A percentile compares a stretch with the other conserved stretches of the same genome.
Evolutionary conservation across 2,888 invertebrate species (phyloP).

Genomic region (Caenorhabditis afra): DNA sequence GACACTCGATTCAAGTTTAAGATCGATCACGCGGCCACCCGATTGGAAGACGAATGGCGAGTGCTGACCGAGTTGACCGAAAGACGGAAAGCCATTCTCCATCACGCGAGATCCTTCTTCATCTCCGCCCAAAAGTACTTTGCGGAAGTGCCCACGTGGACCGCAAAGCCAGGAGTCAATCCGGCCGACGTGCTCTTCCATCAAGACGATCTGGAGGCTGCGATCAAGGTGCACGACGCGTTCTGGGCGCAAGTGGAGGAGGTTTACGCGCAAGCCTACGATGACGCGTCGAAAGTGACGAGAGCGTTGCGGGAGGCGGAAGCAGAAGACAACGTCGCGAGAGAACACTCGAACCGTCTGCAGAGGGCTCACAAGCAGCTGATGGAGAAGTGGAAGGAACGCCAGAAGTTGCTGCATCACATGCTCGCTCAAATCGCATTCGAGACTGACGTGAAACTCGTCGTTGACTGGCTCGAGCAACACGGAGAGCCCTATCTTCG

Average conservation of each 20-base stretch:
- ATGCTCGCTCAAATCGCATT: slow-evolving; percentile 69
- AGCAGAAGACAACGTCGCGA: slow-evolving; percentile 50
- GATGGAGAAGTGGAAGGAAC: slow-evolving; percentile 61
- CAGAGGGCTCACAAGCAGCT: slow-evolving; percentile 63
- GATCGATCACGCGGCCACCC: slow-evolving; percentile 52
- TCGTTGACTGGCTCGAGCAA: slow-evolving; percentile 78
- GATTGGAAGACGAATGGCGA: slow-evolving; percentile 68
- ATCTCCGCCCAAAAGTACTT: slow-evolving; percentile 65
- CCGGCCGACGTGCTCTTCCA: slow-evolving; percentile 59
- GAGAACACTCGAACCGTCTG: slow-evolving; percentile 44
- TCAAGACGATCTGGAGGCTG: slow-evolving; percentile 62
- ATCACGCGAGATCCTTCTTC: slow-evolving; percentile 42
- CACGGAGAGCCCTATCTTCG: slow-evolving; percentile 78
- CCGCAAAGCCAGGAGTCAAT: slow-evolving; percentile 70
- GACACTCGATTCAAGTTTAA: slow-evolving; percentile 9
- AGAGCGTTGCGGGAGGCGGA: slow-evolving; percentile 58
- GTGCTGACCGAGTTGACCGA: slow-evolving; percentile 45
- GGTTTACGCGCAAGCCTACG: slow-evolving; percentile 61
- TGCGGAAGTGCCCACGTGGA: slow-evolving; percentile 67
- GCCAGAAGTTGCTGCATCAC: slow-evolving; percentile 63
- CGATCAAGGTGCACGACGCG: slow-evolving; percentile 58
- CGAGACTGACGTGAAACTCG: slow-evolving; percentile 70
- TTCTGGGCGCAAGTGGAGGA: slow-evolving; percentile 61
- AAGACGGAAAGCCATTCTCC: slow-evolving; percentile 21
- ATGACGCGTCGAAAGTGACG: slow-evolving; percentile 54